These are phyloP conservation scores for Pachyuromys duprasi DNA, from an alignment of 2,797 vertebrate genomes.

Conservation along the genomic window DNA sequence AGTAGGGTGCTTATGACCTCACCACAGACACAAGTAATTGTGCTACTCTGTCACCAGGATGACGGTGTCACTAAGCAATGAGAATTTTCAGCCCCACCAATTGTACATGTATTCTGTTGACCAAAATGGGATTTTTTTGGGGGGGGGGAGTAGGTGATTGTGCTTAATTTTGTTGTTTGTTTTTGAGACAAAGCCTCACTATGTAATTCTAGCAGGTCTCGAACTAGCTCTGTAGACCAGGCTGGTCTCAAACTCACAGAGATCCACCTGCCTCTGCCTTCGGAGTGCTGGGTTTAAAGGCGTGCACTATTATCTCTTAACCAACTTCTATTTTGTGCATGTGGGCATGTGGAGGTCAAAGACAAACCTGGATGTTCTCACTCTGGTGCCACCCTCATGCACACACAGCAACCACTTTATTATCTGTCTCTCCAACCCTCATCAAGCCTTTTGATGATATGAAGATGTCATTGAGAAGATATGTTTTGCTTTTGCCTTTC, in stretches of 20 bases:
- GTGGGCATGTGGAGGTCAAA: not conserved
- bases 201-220: not conserved
- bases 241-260: not conserved
- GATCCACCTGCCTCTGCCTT: not conserved
- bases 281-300: not conserved
- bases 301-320: not conserved
- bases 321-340: not conserved
- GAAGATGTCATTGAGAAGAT: not conserved
- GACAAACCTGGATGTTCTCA: not conserved
- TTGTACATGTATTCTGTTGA: not conserved
- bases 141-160: not conserved
- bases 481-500: constrained; percentile 73
- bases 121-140: not conserved
- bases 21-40: not conserved
- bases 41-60: not conserved
- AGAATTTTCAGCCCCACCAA: not conserved
- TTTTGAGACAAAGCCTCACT: not conserved
- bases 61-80: too few relatives aligned
- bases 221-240: not conserved
- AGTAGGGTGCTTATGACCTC: not conserved
- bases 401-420: not conserved
- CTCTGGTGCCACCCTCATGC: not conserved
- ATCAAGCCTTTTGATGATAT: rapidly evolving
- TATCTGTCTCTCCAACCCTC: not conserved
- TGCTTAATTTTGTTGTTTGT: not conserved